Evolutionary conservation across 2,797 vertebrate species (phyloP).

Genomic region (Echiichthys vipera): DNA sequence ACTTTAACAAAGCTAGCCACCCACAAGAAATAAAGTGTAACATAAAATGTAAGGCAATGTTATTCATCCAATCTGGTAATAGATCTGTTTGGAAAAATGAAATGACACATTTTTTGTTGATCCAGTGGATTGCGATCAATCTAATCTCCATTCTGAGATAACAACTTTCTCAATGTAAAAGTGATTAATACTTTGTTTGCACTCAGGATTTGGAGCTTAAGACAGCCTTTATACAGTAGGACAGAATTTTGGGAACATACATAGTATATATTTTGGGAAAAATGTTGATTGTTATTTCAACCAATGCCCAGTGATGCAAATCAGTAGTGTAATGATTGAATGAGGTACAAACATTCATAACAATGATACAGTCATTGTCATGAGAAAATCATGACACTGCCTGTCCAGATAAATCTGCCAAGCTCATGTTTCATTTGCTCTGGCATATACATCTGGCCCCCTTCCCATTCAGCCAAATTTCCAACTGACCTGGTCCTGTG

Average conservation of each 20-base stretch:
- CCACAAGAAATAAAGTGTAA: neutral
- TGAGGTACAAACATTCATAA: no score
- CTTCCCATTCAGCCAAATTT: no score
- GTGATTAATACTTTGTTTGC: neutral
- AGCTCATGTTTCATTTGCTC: no score
- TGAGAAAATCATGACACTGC: no score
- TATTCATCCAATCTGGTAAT: constrained; percentile 6
- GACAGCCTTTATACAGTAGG: neutral
- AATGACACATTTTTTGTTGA: neutral
- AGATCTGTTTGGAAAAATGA: neutral
- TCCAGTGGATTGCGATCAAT: neutral
- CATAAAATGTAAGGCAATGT: constrained; percentile 12
- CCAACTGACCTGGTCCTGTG: no score
- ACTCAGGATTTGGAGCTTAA: neutral
- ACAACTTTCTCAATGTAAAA: neutral
- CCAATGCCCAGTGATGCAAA: no score
- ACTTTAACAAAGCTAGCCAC: constrained; percentile 10
- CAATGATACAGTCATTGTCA: no score
- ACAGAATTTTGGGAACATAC: constrained; percentile 4
- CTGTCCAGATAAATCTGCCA: no score
- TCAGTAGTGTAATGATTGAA: no score
- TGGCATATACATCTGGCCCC: no score
- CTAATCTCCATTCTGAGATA: neutral
- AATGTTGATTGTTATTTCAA: constrained; percentile 16
- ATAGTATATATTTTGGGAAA: neutral